Conservation (phyloP, 2,113 vertebrate species). For the Antechinus flavipes region DNA sequence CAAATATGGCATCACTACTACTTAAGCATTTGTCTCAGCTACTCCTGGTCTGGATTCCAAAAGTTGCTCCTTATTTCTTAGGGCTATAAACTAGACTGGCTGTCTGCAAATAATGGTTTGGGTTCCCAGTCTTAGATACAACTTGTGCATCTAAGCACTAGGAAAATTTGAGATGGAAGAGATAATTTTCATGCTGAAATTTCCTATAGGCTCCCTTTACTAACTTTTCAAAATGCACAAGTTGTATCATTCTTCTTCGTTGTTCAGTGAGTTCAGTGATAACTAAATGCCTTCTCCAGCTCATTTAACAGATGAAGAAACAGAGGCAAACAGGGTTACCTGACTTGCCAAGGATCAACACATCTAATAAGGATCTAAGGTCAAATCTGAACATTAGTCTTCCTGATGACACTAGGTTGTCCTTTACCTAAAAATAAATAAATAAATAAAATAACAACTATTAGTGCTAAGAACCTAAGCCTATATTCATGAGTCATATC, state of each 20-base stretch:
- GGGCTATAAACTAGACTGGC: background rate
- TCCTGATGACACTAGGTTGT: background rate
- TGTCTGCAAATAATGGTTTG: background rate
- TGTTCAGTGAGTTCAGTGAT: background rate
- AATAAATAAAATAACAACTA: background rate
- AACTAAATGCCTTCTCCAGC: background rate
- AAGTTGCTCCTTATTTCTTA: background rate
- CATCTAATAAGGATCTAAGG: background rate
- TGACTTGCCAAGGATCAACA: background rate
- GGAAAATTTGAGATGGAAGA: too few species aligned
- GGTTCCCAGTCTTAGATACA: background rate
- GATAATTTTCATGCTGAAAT: too few species aligned
- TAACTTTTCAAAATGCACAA: background rate
- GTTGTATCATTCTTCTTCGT: background rate
- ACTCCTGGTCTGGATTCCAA: background rate
- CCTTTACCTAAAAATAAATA: background rate
- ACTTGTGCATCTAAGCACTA: too few species aligned
- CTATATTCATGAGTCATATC: background rate
- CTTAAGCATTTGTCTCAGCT: background rate
- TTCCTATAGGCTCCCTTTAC: background rate
- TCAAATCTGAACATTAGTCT: background rate
- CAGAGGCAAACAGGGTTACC: background rate
- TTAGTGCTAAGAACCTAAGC: background rate
- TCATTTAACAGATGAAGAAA: background rate
- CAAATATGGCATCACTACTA: background rate